Evolutionary conservation across 2,113 vertebrate genomes (phyloP), one percentile per base, ranked within the genome.

Genomic region (Barbus barbus): DNA sequence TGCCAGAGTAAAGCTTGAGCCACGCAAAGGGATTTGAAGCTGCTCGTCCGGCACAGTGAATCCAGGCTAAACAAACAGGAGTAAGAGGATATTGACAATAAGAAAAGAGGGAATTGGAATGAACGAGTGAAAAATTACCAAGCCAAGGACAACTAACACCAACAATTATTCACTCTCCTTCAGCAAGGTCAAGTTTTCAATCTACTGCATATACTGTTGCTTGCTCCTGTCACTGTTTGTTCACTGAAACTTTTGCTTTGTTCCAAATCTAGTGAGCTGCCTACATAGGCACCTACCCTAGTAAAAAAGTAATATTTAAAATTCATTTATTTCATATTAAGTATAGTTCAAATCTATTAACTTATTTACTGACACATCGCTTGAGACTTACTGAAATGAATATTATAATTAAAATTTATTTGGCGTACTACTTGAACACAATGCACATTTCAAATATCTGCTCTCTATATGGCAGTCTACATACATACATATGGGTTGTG

Each of bases 21-120:
- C 14, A 14, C 0, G 3, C 61, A 69, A 82, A 13, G 38, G 13
- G 46, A 71, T 71, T 65, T 46, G 48, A 83, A 81, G 18, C 73
- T 51, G 38, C 60, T 63, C 53, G 51, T 48, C 63, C 5, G 9
- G 69, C 33, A 53, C 13, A 58, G n/a, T 33, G 46, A 44, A 81
- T 76, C 85, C 83, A 82, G 24, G 38, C 9, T 44, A 53, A 33
- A 28, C 18, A 46, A 56, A 77, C 83, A 28, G 16, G 78, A 73
- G 56, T 82, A 28, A 46, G 67, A 51, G 87, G 58, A 69, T 33
- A 60, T 14, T 36, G 53, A 77, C n/a, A n/a, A 74, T 51, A 44
- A 9, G 22, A 28, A 28, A 65, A 72, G 11, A 33, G 83, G 44
- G 31, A 53, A 63, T 28, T 48, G 48, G 72, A 63, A 46, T 56